Evolutionary conservation across 2,797 vertebrate species (phyloP).

Genomic region (Brachyrhaphis roseni): DNA sequence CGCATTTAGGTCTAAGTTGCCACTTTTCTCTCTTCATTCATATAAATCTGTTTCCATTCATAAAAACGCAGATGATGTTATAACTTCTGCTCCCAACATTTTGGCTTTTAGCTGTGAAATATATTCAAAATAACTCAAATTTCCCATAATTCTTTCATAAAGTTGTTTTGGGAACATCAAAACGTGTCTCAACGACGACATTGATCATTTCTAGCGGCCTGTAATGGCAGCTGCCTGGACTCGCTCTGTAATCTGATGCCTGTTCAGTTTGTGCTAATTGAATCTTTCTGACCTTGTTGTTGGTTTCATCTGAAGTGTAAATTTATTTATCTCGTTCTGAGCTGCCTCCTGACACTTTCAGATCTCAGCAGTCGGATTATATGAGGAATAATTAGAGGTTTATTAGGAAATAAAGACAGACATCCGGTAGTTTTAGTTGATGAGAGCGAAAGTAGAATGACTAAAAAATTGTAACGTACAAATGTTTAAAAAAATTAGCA

Average conservation of each 20-base stretch:
- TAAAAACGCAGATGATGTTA: too few species aligned
- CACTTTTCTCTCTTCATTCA: not conserved
- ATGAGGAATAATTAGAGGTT: not conserved
- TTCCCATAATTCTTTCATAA: not conserved
- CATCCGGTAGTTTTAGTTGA: not conserved
- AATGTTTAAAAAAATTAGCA: not conserved
- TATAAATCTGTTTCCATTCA: not conserved
- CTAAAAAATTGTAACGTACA: not conserved
- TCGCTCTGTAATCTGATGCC: not conserved
- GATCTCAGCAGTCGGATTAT: not conserved
- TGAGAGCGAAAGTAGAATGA: not conserved
- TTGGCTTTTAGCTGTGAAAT: not conserved
- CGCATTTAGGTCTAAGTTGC: not conserved
- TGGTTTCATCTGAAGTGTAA: not conserved
- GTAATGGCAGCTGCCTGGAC: not conserved
- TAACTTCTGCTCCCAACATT: not conserved
- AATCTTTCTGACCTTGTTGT: slow-evolving; percentile 4
- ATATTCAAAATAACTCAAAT: too few species aligned
- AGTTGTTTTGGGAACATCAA: not conserved
- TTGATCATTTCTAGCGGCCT: not conserved
- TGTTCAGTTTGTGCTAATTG: not conserved
- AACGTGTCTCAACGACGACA: not conserved
- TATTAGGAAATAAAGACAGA: not conserved
- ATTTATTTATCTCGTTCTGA: not conserved
- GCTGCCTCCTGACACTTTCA: not conserved